Conservation (phyloP, 2,888 invertebrate species). For the Drosophila colorata region DNA sequence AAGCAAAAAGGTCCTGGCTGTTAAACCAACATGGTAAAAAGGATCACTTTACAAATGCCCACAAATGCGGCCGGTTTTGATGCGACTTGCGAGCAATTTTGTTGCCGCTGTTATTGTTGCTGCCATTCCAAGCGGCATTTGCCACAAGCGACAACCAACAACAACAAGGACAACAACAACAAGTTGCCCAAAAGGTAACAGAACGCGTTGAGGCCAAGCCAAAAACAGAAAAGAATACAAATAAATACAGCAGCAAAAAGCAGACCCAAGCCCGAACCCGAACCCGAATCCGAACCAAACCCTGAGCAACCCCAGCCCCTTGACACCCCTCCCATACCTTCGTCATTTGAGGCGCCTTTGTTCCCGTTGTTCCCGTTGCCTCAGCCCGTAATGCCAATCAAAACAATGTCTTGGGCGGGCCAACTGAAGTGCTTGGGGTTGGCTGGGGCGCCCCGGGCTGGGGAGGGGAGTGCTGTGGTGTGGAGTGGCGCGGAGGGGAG, state of each 20-base stretch:
- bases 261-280: conserved; percentile 4
- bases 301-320: conserved; percentile 12
- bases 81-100: conserved; percentile 37
- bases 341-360: conserved; percentile 30
- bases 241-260: conserved; percentile 24
- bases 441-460: not conserved
- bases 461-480: no score
- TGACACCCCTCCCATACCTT: conserved; percentile 6
- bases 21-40: conserved; percentile 63
- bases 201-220: conserved; percentile 50
- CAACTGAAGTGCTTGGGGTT: conserved; percentile 12
- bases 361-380: conserved; percentile 14
- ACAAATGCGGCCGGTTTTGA: conserved; percentile 76
- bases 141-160: conserved; percentile 78
- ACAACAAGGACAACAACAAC: conserved; percentile 38
- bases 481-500: no score
- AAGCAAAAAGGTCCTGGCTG: conserved; percentile 58
- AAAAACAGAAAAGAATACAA: conserved; percentile 37
- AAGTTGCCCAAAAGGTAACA: conserved; percentile 49
- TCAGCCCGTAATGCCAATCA: conserved; percentile 53
- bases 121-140: conserved; percentile 59
- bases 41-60: conserved; percentile 80
- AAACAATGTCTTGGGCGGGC: conserved; percentile 37
- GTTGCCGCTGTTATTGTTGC: conserved; percentile 42
- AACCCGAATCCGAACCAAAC: not conserved